phyloP scores from a whole-genome alignment of 2,888 invertebrate genomes.

The Herminia tarsipennalis region DNA sequence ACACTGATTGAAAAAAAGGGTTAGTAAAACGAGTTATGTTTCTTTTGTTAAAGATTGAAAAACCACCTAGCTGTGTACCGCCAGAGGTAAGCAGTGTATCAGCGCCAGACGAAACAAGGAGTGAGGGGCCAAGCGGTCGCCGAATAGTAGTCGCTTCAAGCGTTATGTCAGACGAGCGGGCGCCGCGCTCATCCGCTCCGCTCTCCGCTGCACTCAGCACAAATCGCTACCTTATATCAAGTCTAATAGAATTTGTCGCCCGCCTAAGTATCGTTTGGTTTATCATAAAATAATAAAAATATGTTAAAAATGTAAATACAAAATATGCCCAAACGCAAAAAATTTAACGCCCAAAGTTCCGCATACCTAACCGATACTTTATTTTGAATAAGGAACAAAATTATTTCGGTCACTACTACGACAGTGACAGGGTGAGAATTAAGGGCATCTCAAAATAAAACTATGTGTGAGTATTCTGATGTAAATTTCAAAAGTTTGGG shows the following conservation, averaged over 20 bases:
- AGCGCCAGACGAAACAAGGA: slow-evolving; percentile 67
- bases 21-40: neutral
- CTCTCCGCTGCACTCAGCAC: slow-evolving; percentile 49
- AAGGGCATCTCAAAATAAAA: too few species aligned
- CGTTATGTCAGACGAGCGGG: slow-evolving; percentile 87
- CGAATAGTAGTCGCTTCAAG: slow-evolving; percentile 88
- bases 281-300: slow-evolving; percentile 31
- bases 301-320: slow-evolving; percentile 34
- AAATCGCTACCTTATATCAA: slow-evolving; percentile 42
- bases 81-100: slow-evolving; percentile 82
- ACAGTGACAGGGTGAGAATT: too few species aligned
- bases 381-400: too few species aligned
- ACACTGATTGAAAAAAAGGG: neutral
- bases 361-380: too few species aligned
- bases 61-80: slow-evolving; percentile 76
- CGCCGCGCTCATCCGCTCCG: slow-evolving; percentile 65
- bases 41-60: slow-evolving; percentile 52
- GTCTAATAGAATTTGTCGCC: slow-evolving; percentile 37
- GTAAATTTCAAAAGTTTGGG: slow-evolving; percentile 8
- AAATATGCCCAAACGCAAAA: slow-evolving; percentile 5
- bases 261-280: slow-evolving; percentile 39
- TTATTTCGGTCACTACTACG: too few species aligned
- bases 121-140: slow-evolving; percentile 73
- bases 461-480: too few species aligned
- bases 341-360: too few species aligned